Conservation (phyloP, 2,888 invertebrate genomes). For the Spodoptera picta region DNA sequence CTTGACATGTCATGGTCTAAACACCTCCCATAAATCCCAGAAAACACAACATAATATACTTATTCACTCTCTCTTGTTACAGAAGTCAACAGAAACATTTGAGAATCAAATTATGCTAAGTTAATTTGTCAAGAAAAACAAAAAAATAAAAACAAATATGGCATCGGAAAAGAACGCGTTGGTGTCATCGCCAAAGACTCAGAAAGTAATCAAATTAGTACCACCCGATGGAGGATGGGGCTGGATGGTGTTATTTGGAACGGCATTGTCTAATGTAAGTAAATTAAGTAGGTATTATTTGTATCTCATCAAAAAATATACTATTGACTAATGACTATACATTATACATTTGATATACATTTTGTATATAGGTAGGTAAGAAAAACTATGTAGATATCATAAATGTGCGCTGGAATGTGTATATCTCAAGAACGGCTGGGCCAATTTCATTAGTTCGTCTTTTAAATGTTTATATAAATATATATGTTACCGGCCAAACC, state of each 20-base stretch:
- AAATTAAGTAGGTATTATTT: not conserved
- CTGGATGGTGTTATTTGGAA: slow-evolving; percentile 91
- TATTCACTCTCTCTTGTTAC: slow-evolving; percentile 33
- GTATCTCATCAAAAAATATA: not conserved
- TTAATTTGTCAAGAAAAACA: slow-evolving; percentile 36
- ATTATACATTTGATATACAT: no score
- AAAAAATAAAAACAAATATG: slow-evolving; percentile 57
- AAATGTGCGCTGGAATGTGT: no score
- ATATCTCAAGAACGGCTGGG: no score
- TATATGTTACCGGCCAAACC: no score
- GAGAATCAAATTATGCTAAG: slow-evolving; percentile 45
- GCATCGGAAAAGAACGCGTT: slow-evolving; percentile 70
- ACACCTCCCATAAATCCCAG: no score
- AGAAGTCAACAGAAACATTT: slow-evolving; percentile 19
- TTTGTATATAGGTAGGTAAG: no score
- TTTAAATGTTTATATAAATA: no score
- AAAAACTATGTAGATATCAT: no score
- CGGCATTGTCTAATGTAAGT: slow-evolving; percentile 91
- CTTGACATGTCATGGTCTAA: no score
- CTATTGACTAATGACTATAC: no score
- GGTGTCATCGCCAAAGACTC: slow-evolving; percentile 61
- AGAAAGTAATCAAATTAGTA: slow-evolving; percentile 77
- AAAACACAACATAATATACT: no score
- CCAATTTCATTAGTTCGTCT: no score
- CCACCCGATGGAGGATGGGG: slow-evolving; percentile 93